phyloP scores from a whole-genome alignment of 2,797 vertebrate genomes.

The Rhynchonycteris naso region DNA sequence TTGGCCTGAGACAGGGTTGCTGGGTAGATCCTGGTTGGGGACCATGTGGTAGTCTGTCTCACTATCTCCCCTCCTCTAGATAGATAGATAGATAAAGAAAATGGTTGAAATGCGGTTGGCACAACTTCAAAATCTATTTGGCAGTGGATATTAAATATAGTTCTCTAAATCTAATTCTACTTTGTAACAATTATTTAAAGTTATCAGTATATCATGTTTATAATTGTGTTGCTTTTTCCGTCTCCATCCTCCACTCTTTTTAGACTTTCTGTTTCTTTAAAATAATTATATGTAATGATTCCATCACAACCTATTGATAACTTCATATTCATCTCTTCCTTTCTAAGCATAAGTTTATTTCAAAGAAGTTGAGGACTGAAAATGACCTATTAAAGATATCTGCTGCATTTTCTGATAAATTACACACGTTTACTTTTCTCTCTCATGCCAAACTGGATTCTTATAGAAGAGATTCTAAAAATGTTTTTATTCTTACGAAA shows the following conservation, averaged over 20 bases:
- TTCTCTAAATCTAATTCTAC: neutral
- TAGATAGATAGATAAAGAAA: neutral
- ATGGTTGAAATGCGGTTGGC: neutral
- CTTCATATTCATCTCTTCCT: neutral
- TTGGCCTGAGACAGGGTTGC: too few species aligned
- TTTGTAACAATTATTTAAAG: neutral
- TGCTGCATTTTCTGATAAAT: neutral
- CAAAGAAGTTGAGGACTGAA: neutral
- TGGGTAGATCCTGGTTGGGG: too few species aligned
- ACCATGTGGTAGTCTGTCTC: too few species aligned
- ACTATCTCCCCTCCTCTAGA: too few species aligned
- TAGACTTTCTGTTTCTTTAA: neutral
- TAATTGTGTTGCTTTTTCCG: neutral
- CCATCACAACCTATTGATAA: neutral
- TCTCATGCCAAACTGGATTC: neutral
- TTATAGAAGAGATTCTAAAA: slow-evolving; percentile 11
- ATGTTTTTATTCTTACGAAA: neutral
- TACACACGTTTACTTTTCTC: neutral
- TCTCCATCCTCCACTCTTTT: neutral
- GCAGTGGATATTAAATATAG: neutral
- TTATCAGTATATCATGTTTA: neutral
- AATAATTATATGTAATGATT: neutral
- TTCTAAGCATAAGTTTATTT: neutral
- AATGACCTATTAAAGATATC: neutral
- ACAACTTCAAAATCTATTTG: neutral